Conservation (phyloP, 2,888 invertebrate species). For the Xanthostigma xanthostigma region DNA sequence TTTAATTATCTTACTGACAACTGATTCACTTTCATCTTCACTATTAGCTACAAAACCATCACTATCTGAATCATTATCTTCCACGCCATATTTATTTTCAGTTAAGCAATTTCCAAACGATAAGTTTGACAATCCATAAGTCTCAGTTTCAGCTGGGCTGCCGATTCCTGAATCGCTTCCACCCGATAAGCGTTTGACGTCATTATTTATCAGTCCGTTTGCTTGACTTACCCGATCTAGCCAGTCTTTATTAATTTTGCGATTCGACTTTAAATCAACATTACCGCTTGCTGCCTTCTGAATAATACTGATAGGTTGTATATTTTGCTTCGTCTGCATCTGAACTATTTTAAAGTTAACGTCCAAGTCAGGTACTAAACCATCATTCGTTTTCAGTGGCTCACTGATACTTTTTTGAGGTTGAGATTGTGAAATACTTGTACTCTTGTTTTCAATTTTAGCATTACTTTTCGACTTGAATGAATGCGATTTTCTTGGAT, state of each 20-base stretch:
- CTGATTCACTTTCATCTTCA: slow-evolving; percentile 42
- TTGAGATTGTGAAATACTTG: slow-evolving; percentile 10
- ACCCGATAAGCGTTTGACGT: background rate
- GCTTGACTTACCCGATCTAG: slow-evolving; percentile 18
- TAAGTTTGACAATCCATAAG: slow-evolving; percentile 4
- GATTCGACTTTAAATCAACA: slow-evolving; percentile 3
- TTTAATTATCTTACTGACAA: slow-evolving; percentile 4
- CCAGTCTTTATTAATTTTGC: slow-evolving; percentile 31
- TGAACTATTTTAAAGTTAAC: slow-evolving; percentile 19
- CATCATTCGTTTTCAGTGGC: too few species aligned
- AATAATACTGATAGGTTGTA: slow-evolving; percentile 22
- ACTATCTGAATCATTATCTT: slow-evolving; percentile 31
- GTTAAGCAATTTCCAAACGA: background rate
- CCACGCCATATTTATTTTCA: background rate
- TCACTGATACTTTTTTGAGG: too few species aligned
- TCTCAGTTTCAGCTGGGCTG: background rate
- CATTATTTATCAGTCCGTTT: background rate
- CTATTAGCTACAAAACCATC: slow-evolving; percentile 56
- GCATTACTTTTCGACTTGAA: slow-evolving; percentile 11
- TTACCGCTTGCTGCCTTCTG: slow-evolving; percentile 17
- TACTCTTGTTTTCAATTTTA: background rate
- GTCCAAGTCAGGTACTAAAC: background rate
- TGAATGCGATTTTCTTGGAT: slow-evolving; percentile 55
- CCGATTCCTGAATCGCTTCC: background rate
- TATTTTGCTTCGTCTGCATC: slow-evolving; percentile 11